A percentile compares a stretch with the other conserved stretches of the same genome.
Conservation (phyloP, 2,113 vertebrate species). For the Mus spicilegus region DNA sequence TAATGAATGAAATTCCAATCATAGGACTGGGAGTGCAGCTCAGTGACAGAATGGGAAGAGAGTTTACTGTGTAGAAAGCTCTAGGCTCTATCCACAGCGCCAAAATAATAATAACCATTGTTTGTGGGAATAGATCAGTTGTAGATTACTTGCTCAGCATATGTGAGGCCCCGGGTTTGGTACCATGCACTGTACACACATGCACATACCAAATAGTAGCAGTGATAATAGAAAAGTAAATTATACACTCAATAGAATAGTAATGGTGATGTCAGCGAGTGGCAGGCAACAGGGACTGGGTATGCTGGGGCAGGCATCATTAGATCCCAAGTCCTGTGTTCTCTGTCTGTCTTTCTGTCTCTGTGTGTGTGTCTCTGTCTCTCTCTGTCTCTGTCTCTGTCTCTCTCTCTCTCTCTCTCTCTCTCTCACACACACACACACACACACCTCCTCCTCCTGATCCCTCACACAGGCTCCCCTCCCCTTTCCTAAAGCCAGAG, state of each 20-base stretch:
- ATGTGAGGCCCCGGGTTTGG: background rate
- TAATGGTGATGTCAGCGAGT: background rate
- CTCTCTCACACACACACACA: background rate
- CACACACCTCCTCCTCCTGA: background rate
- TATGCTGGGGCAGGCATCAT: background rate
- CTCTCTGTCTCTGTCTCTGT: background rate
- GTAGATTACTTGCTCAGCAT: background rate
- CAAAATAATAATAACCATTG: background rate
- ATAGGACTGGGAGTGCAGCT: too few species aligned
- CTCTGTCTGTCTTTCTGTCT: background rate
- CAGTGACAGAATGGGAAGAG: too few species aligned
- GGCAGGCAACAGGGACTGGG: background rate
- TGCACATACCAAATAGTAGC: background rate
- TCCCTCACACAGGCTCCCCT: background rate
- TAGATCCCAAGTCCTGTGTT: background rate
- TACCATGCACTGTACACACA: background rate
- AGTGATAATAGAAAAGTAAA: background rate
- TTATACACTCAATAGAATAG: background rate
- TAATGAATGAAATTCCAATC: too few species aligned
- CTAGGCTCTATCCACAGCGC: background rate
- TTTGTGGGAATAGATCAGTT: background rate
- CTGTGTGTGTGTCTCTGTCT: background rate
- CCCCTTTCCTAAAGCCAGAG: background rate
- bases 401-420: background rate
- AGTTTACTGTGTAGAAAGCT: too few species aligned